Percentiles rank a stretch among this genome's conserved stretches.
These are phyloP conservation scores for Tetranychus truncatus DNA, from an alignment of 2,888 invertebrate species.

Conservation along the genomic window DNA sequence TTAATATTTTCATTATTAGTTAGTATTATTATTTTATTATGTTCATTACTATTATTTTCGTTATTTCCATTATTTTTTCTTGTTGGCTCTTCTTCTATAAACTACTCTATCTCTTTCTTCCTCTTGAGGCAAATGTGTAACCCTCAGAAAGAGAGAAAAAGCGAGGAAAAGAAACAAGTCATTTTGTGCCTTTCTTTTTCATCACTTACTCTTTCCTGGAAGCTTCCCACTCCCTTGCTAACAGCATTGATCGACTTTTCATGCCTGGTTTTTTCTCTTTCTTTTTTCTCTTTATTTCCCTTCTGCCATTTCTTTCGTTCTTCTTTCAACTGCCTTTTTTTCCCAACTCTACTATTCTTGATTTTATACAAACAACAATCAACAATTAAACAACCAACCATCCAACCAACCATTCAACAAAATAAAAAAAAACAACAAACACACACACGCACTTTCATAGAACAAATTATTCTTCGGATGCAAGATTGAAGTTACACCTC, in stretches of 20 bases:
- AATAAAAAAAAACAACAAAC: neutral
- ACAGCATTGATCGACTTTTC: constrained; percentile 5
- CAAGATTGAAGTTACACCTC: constrained; percentile 83
- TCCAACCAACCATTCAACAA: neutral
- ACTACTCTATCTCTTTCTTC: neutral
- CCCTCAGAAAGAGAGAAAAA: neutral
- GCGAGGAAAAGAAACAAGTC: neutral
- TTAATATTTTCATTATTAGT: neutral
- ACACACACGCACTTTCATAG: constrained; percentile 15
- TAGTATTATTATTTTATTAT: neutral
- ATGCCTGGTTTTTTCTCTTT: constrained; percentile 1
- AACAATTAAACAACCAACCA: neutral
- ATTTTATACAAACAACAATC: neutral
- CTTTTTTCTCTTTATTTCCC: neutral
- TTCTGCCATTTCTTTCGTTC: neutral
- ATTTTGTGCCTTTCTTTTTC: constrained; percentile 1
- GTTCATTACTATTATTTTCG: neutral
- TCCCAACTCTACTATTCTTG: neutral
- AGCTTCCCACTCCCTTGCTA: neutral
- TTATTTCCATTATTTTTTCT: neutral
- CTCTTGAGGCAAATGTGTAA: neutral
- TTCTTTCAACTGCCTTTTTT: constrained; percentile 6
- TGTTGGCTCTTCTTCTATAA: neutral
- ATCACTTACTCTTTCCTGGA: neutral
- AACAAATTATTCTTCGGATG: constrained; percentile 93